Percentiles rank a stretch among this genome's conserved stretches.
phyloP scores from a whole-genome alignment of 2,797 vertebrate species.

The Danio kyathit region DNA sequence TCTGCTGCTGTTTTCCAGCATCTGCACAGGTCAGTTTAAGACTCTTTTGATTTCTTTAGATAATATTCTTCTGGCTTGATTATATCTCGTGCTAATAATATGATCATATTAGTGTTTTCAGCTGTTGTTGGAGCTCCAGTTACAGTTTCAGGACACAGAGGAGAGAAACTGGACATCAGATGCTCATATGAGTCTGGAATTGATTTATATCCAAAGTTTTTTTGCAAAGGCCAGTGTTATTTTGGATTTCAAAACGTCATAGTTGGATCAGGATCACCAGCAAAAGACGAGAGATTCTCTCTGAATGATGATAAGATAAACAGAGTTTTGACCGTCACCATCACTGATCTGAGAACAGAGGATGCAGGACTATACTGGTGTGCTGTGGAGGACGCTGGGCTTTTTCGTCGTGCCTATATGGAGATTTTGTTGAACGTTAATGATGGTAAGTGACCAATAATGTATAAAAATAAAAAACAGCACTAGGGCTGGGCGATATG shows the following conservation, averaged over 20 bases:
- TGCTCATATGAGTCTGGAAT: background rate
- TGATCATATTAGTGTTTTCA: background rate
- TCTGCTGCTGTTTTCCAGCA: too few relatives aligned
- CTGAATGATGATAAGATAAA: conserved; percentile 14
- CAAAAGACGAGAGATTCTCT: conserved; percentile 19
- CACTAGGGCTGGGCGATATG: too few relatives aligned
- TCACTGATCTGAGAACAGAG: too few relatives aligned
- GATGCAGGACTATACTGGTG: conserved; percentile 32
- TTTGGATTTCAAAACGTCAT: background rate
- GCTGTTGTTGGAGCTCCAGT: background rate
- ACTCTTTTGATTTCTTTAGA: too few relatives aligned
- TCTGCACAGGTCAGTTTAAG: too few relatives aligned
- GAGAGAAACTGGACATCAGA: background rate
- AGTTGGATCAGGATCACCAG: conserved; percentile 27
- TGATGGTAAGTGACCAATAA: background rate
- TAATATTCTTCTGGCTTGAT: too few relatives aligned
- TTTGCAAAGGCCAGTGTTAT: background rate
- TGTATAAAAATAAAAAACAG: too few relatives aligned
- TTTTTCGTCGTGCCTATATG: background rate
- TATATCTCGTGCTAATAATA: background rate
- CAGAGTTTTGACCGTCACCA: conserved; percentile 45
- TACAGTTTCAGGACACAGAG: background rate
- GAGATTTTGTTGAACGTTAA: conserved; percentile 12
- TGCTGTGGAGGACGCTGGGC: background rate
- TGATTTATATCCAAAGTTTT: conserved; percentile 11